Conservation (phyloP, 2,113 vertebrate genomes). For the Trematomus loennbergii region DNA sequence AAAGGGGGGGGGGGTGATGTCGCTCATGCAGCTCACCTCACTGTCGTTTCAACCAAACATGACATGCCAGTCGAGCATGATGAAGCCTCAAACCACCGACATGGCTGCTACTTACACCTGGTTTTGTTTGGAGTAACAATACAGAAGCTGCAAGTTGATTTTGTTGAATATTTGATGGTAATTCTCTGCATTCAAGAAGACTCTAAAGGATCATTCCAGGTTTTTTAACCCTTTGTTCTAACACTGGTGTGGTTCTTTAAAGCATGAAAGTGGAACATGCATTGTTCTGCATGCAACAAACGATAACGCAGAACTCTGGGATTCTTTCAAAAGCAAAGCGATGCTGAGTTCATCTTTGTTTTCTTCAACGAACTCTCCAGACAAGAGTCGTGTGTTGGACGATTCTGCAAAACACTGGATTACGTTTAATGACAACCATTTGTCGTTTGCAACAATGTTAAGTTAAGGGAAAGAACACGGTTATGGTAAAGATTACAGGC, state of each 20-base stretch:
- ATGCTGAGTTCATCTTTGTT: constrained; percentile 1
- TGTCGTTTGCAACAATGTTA: neutral
- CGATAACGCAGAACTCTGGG: neutral
- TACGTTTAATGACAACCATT: neutral
- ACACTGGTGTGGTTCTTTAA: constrained; percentile 17
- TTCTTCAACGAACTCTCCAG: neutral
- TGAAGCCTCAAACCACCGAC: neutral
- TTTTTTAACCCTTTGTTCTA: neutral
- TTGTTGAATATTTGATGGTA: constrained; percentile 10
- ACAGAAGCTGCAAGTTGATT: constrained; percentile 5
- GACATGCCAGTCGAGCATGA: constrained; percentile 40
- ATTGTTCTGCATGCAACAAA: constrained; percentile 4
- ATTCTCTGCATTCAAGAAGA: neutral
- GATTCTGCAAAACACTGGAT: neutral
- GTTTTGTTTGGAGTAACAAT: neutral
- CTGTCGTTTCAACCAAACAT: constrained; percentile 37
- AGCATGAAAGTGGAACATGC: constrained; percentile 16
- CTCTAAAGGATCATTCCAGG: constrained; percentile 11
- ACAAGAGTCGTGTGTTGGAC: neutral
- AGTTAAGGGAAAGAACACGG: neutral
- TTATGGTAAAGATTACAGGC: neutral
- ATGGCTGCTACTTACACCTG: neutral
- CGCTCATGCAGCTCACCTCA: constrained; percentile 68
- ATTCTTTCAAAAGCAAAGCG: neutral
- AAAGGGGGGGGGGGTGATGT: neutral